Evolutionary conservation across 2,797 vertebrate species (phyloP).

Genomic region (Lacerta viridis): DNA sequence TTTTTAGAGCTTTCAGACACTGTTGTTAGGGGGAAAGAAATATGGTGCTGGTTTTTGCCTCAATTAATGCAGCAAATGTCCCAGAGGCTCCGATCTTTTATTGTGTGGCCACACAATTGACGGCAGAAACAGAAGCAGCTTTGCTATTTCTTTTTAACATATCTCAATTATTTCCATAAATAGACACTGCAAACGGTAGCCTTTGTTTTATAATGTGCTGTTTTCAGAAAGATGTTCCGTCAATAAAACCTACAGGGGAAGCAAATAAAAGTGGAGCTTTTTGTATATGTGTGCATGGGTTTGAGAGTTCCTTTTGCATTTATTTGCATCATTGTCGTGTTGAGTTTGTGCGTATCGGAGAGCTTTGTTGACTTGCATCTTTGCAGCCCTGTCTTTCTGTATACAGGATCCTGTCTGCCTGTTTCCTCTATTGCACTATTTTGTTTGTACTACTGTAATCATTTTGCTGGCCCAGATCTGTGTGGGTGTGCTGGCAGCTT

Average conservation of each 20-base stretch:
- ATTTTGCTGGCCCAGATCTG: conserved; percentile 96
- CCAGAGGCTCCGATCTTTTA: conserved; percentile 30
- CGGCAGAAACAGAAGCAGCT: not conserved
- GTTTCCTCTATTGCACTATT: conserved; percentile 93
- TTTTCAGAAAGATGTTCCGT: conserved; percentile 66
- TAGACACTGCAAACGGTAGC: conserved; percentile 62
- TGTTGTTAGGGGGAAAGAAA: conserved; percentile 55
- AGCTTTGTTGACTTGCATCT: conserved; percentile 87
- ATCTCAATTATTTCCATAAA: conserved; percentile 65
- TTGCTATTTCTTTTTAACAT: conserved; percentile 53
- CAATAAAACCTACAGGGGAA: conserved; percentile 65
- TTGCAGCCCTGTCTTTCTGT: conserved; percentile 88
- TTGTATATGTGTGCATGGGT: not conserved
- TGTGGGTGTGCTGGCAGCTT: conserved; percentile 98
- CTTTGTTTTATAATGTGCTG: conserved; percentile 64
- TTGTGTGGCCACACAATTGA: conserved; percentile 47
- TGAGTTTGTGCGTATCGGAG: conserved; percentile 79
- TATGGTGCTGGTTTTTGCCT: conserved; percentile 51
- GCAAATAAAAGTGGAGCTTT: conserved; percentile 59
- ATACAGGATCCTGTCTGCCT: conserved; percentile 94
- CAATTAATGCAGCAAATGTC: conserved; percentile 54
- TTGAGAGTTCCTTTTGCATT: not conserved
- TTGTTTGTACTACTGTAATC: conserved; percentile 99
- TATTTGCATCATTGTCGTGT: conserved; percentile 75
- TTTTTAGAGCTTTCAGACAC: conserved; percentile 60